Evolutionary conservation across 2,113 vertebrate species (phyloP), one percentile per base, ranked within the genome.

Genomic region (Muntiacus muntjak): DNA sequence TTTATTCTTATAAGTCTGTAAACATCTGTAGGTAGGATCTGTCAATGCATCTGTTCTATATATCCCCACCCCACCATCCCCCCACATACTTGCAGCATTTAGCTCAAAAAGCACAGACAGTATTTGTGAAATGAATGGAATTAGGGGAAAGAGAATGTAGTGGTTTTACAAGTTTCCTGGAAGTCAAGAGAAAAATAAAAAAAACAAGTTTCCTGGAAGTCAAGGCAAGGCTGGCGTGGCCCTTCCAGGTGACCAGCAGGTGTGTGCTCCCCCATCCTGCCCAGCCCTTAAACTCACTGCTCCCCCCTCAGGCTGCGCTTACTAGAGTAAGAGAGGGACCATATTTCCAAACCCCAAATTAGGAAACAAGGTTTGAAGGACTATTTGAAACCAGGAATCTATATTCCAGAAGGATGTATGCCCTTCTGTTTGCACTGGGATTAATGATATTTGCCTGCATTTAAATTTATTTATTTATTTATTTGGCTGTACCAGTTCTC

Each of bases 101-200:
- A 26, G 62, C 81, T 43, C 45, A 84, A 52, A 74, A 55, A 79
- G 17, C 3, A 1, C 79, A 30, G 83, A 43, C 57, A 87, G 87
- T 84, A 43, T 93, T 93, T 62, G 57, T 33, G 76, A 94, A 87
- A 45, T 90, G 74, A 78, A 58, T 67, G 87, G 93, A 86, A 97
- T 82, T 60, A 21, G 52, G 64, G 23, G 17, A 58, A 76, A 91
- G 78, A 91, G 36, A 78, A 45, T 7, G 64, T 45, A 11, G 43
- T 15, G 36, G 36, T 83, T 87, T 83, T 74, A 36, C 54, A 54
- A 14, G 85, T 64, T 67, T 94, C 95, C 74, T 79, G 40, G 55
- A 91, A 64, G 82, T 87, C 58, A 64, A 78, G 71, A 25, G 9
- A 57, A 13, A 43, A 40, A 71, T 36, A 25, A 16, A 57, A 57